phyloP scores from a whole-genome alignment of 2,888 invertebrate species.

The Autographa gamma region DNA sequence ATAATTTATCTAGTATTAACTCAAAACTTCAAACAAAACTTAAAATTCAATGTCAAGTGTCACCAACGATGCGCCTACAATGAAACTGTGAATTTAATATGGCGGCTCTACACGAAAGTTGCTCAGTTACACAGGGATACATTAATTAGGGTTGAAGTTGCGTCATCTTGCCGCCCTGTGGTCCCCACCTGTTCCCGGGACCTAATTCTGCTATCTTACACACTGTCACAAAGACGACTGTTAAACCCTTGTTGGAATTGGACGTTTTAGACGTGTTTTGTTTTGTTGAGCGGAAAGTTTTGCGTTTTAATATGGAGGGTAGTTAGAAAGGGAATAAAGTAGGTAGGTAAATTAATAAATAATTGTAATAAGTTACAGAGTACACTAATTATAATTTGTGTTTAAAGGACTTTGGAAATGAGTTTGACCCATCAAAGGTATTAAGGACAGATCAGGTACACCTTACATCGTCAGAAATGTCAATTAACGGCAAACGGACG shows the following conservation, averaged over 20 bases:
- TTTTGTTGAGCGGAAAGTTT: constrained; percentile 17
- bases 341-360: background rate
- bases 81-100: constrained; percentile 72
- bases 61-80: constrained; percentile 36
- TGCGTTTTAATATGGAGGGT: background rate
- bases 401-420: constrained; percentile 6
- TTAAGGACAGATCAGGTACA: constrained; percentile 30
- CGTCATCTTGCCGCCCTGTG: constrained; percentile 57
- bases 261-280: constrained; percentile 14
- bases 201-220: constrained; percentile 50
- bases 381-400: background rate
- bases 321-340: background rate
- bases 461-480: constrained; percentile 48
- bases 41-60: background rate
- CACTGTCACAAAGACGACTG: constrained; percentile 24
- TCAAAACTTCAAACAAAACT: too few relatives aligned
- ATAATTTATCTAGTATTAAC: too few relatives aligned
- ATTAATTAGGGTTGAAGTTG: constrained; percentile 68
- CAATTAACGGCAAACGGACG: constrained; percentile 65
- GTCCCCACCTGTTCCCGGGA: constrained; percentile 49
- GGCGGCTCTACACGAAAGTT: constrained; percentile 55
- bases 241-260: constrained; percentile 28
- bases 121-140: constrained; percentile 61
- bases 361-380: background rate
- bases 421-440: constrained; percentile 18